phyloP scores from a whole-genome alignment of 2,113 vertebrate genomes.

The Elachura formosa region DNA sequence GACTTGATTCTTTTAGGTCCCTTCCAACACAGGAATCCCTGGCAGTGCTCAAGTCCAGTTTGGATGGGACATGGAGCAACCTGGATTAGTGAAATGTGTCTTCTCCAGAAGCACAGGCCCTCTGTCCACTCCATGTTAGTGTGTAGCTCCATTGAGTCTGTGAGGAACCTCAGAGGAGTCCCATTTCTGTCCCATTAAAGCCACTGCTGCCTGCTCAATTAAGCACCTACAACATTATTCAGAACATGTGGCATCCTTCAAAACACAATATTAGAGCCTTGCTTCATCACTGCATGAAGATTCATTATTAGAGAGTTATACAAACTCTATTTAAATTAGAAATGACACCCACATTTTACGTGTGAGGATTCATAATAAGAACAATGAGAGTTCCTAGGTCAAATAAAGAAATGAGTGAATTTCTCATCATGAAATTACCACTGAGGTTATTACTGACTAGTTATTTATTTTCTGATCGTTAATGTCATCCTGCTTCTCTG shows the following conservation, averaged over 20 bases:
- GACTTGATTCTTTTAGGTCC: neutral
- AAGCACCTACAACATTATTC: neutral
- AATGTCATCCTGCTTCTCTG: slow-evolving; percentile 36
- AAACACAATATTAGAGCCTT: neutral
- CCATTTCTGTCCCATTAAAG: neutral
- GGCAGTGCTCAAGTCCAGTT: neutral
- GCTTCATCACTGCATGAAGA: neutral
- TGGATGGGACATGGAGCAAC: neutral
- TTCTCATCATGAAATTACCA: slow-evolving; percentile 37
- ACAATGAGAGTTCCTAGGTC: neutral
- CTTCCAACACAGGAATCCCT: neutral
- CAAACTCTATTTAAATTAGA: slow-evolving; percentile 18
- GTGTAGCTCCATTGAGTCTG: rapidly evolving
- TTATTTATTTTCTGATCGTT: slow-evolving; percentile 34
- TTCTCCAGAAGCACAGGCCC: neutral
- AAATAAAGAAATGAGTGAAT: neutral
- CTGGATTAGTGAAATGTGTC: neutral
- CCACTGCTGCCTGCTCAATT: neutral
- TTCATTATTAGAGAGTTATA: neutral
- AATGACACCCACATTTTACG: neutral
- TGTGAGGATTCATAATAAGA: slow-evolving; percentile 6
- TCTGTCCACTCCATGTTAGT: neutral
- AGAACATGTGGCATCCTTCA: neutral
- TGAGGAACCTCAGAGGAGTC: neutral
- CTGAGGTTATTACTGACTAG: slow-evolving; percentile 25